Base-by-base conservation (phyloP, 2,888 invertebrate species). In the Drosophila borborema region DNA sequence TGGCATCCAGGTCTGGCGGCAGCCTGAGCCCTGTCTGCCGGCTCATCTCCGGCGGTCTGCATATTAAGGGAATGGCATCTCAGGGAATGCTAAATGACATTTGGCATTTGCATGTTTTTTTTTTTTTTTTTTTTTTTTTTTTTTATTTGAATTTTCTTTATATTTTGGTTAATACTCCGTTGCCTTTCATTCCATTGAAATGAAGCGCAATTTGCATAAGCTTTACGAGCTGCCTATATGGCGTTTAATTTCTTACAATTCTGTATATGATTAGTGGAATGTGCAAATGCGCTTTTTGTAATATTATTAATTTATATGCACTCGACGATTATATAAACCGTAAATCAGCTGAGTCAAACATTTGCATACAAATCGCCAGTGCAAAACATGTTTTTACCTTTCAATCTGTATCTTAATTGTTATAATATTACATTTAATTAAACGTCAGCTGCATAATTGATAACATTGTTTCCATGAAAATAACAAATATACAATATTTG, bases 61-160 rank as follows among this genome's bases (percentile, higher is more conserved):
- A 66, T 59, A 40, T 58, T 51, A 45, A 63, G 28, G 38, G 61
- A 68, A 64, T 58, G 65, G 40, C 58, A 31, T 53, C 51, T 41
- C 46, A 20, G 53, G 23, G 55, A 63, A 65, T 55, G 54, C 61
- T 31, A 62, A 81, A 72, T 73, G 68, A 64, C 77, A 82, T 85
- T 88, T 88, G 82, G 76, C 82, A 89, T 83, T 83, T 89, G 90
- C 90, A 90, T 89, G 64, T 60, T 86, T 72, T 55, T 64, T 71
- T 77, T 64, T 71, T 77, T 71, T 77, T 38, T 60, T 67, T 72
- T 75, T 14, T 6, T 18, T 20, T 70, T 53, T 3, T 8, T 14
- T 12, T 23, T 38, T 55, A n/a, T n/a, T n/a, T n/a, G n/a, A n/a
- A n/a, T n/a, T 28, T 53, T 16, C 18, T 12, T 20, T 69, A 20